A percentile compares a stretch with the other conserved stretches of the same genome.
Conservation (phyloP, 2,888 invertebrate species). For the Asteroscopus sphinx region DNA sequence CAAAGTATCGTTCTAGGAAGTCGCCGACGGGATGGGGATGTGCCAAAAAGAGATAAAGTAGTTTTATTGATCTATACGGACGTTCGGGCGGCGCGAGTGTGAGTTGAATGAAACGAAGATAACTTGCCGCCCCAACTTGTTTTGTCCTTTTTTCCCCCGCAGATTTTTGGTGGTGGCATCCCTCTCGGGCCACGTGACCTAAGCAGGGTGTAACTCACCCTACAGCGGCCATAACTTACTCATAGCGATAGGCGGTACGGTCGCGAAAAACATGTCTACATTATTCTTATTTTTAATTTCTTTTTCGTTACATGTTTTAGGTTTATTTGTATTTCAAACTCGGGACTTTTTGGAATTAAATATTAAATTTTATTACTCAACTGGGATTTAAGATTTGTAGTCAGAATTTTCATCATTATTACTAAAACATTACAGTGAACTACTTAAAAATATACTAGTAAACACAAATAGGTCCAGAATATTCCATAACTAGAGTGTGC, state of each 20-base stretch:
- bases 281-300: slow-evolving; percentile 73
- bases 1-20: slow-evolving; percentile 86
- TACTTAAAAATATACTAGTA: background rate
- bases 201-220: slow-evolving; percentile 90
- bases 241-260: slow-evolving; percentile 89
- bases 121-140: slow-evolving; percentile 88
- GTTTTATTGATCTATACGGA: slow-evolving; percentile 91
- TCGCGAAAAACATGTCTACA: slow-evolving; percentile 84
- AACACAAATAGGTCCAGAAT: background rate
- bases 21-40: slow-evolving; percentile 88
- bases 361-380: slow-evolving; percentile 48
- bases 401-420: slow-evolving; percentile 3
- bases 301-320: slow-evolving; percentile 58
- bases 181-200: slow-evolving; percentile 87
- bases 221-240: slow-evolving; percentile 89
- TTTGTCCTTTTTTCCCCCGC: slow-evolving; percentile 73
- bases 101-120: slow-evolving; percentile 90
- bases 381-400: slow-evolving; percentile 29
- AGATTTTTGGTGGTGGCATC: slow-evolving; percentile 74
- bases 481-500: background rate
- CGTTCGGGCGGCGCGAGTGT: slow-evolving; percentile 88
- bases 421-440: background rate
- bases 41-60: slow-evolving; percentile 91
- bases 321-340: slow-evolving; percentile 53
- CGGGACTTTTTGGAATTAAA: slow-evolving; percentile 44